A percentile compares a stretch with the other conserved stretches of the same genome.
Conservation (phyloP, 1,140 invertebrate genomes). For the Macrobrachium rosenbergii region DNA sequence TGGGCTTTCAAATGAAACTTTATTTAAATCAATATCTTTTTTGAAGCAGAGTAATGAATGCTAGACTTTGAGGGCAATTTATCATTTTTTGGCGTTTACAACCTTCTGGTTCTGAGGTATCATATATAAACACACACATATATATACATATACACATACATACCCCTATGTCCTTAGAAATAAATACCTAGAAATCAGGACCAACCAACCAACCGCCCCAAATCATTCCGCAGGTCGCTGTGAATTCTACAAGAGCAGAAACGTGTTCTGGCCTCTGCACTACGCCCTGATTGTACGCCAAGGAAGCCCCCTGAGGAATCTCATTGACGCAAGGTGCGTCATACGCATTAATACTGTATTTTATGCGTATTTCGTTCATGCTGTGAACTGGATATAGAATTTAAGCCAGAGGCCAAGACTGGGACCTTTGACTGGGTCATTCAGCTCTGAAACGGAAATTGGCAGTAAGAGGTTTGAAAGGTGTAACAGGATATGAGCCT, state of each 20-base stretch:
- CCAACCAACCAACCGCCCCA: not conserved
- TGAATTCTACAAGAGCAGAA: conserved; percentile 44
- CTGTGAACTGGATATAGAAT: no score
- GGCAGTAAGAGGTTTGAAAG: no score
- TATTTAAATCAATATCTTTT: no score
- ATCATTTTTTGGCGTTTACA: no score
- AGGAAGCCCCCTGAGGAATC: conserved; percentile 25
- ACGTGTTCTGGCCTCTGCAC: conserved; percentile 40
- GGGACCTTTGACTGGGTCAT: no score
- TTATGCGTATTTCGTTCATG: not conserved
- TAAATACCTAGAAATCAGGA: not conserved
- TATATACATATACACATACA: conserved; percentile 31
- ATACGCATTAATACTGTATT: not conserved
- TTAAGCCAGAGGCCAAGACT: no score
- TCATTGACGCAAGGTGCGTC: conserved; percentile 36
- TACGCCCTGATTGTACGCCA: conserved; percentile 36
- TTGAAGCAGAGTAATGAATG: no score
- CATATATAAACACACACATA: conserved; percentile 16
- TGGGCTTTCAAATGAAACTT: no score
- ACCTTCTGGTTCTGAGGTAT: not conserved
- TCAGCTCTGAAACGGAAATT: no score
- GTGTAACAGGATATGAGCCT: no score
- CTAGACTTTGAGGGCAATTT: no score
- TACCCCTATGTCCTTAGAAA: conserved; percentile 8
- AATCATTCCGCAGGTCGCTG: conserved; percentile 19